A percentile compares a stretch with the other conserved stretches of the same genome.
Conservation (phyloP, 2,797 vertebrate genomes). For the Ceryle rudis region DNA sequence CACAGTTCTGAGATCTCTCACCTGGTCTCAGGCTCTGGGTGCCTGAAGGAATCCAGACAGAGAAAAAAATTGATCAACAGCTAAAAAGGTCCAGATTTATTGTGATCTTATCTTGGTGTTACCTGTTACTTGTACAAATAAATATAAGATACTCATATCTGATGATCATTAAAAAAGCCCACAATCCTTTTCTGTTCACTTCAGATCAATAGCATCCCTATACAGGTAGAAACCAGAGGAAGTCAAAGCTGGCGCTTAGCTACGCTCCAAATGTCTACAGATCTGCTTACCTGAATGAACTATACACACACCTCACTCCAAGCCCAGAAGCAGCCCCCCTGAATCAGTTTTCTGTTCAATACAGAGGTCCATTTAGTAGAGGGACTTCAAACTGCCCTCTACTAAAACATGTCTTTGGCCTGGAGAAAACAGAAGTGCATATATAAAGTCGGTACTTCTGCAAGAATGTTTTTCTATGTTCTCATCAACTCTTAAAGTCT, state of each 20-base stretch:
- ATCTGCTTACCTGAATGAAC: background rate
- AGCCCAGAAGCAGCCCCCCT: rapidly evolving
- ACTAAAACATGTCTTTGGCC: background rate
- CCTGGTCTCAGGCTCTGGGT: background rate
- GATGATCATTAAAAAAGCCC: background rate
- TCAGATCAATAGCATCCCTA: background rate
- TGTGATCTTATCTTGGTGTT: background rate
- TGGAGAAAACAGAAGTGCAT: background rate
- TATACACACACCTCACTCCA: background rate
- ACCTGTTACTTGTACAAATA: background rate
- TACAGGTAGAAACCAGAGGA: background rate
- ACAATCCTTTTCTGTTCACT: background rate
- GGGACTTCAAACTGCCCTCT: background rate
- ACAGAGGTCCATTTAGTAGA: background rate
- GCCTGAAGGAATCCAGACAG: background rate
- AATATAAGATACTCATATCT: background rate
- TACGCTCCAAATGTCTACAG: background rate
- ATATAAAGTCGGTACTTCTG: rapidly evolving
- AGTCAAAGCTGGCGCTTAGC: background rate
- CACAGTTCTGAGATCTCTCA: background rate
- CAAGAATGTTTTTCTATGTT: rapidly evolving
- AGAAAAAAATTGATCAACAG: background rate
- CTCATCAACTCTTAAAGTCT: background rate
- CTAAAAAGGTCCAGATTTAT: background rate
- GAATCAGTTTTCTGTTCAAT: background rate